phyloP scores from a whole-genome alignment of 2,888 invertebrate genomes.

The Leptopilina drosophilae region DNA sequence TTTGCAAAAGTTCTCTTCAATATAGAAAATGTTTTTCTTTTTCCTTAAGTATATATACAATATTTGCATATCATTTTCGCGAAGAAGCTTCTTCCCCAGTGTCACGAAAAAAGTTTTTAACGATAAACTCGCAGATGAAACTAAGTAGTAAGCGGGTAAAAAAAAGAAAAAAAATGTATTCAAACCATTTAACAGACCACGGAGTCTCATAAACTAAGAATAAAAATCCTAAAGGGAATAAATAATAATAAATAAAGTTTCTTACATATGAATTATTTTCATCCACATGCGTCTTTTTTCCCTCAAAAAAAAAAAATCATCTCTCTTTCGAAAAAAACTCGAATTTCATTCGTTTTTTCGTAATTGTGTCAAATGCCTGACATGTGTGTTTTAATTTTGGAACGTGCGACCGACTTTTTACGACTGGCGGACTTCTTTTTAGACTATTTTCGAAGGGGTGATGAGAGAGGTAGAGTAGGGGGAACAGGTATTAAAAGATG shows the following conservation, averaged over 20 bases:
- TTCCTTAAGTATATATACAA: no score
- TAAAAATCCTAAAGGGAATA: not conserved
- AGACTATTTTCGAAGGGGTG: no score
- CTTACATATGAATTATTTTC: no score
- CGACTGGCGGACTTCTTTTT: not conserved
- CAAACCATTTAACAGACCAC: not conserved
- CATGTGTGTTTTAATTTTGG: slow-evolving; percentile 30
- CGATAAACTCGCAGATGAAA: not conserved
- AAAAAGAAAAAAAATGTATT: slow-evolving; percentile 8
- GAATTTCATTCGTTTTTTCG: not conserved
- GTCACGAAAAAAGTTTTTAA: not conserved
- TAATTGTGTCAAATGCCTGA: slow-evolving; percentile 15
- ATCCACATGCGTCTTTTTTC: no score
- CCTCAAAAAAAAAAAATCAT: no score
- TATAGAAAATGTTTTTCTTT: not conserved
- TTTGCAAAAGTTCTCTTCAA: not conserved
- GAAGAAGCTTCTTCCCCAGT: not conserved
- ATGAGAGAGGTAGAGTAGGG: no score
- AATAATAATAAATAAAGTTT: not conserved
- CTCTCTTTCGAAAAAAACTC: no score
- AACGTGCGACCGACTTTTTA: slow-evolving; percentile 14
- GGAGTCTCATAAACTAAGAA: not conserved
- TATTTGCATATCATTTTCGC: slow-evolving; percentile 19
- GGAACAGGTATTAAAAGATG: not conserved
- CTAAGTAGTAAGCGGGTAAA: not conserved